phyloP scores from a whole-genome alignment of 2,113 vertebrate genomes.

The Corythaixoides concolor region DNA sequence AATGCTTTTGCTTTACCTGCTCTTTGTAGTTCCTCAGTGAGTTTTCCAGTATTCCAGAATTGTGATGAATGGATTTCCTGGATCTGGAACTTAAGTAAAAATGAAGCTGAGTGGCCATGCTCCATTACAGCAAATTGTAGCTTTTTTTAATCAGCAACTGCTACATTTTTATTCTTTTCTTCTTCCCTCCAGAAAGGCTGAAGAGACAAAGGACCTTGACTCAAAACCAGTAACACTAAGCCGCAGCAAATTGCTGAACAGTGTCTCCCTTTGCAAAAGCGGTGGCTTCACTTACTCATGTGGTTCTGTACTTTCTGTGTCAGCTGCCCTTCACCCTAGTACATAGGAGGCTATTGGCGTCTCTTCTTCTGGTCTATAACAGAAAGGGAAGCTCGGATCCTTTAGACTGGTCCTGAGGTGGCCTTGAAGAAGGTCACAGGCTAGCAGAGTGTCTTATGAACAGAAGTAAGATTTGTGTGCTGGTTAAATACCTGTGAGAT shows the following conservation, averaged over 20 bases:
- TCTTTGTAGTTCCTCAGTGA: conserved; percentile 59
- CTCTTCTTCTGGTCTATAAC: background rate
- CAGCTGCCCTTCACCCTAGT: background rate
- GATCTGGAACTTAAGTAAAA: conserved; percentile 65
- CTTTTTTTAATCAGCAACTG: background rate
- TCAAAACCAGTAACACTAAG: background rate
- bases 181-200: background rate
- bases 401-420: background rate
- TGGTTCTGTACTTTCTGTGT: background rate
- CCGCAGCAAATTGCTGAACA: background rate
- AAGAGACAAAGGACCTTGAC: background rate
- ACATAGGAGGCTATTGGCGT: background rate
- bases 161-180: background rate
- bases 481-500: background rate
- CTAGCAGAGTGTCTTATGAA: background rate
- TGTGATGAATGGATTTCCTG: conserved; percentile 59
- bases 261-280: background rate
- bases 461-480: background rate
- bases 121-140: background rate
- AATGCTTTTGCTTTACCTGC: conserved; percentile 65
- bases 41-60: conserved; percentile 48
- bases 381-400: background rate
- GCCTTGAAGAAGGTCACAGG: background rate
- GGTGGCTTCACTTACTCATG: background rate
- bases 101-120: background rate